A percentile compares a stretch with the other conserved stretches of the same genome.
Conservation (phyloP, 1,140 invertebrate species). For the Cydia pomonella region DNA sequence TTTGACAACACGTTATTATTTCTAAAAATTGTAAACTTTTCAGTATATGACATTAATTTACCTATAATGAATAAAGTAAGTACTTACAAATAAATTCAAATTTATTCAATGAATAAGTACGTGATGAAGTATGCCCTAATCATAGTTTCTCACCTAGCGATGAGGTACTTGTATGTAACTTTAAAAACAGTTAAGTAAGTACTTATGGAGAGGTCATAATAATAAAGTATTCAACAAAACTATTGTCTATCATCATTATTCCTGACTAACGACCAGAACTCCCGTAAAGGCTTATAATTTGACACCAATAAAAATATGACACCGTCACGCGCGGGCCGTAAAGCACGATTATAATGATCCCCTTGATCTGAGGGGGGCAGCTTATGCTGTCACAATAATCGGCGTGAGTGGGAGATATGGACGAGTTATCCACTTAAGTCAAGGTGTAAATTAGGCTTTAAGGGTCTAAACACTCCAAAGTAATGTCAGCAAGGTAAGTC, state of each 20-base stretch:
- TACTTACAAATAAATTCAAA: no score
- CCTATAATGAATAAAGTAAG: no score
- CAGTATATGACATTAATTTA: no score
- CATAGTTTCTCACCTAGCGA: no score
- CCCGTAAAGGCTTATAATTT: conserved; percentile 35
- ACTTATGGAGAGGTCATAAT: not conserved
- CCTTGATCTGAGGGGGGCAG: conserved; percentile 13
- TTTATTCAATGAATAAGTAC: no score
- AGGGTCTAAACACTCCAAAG: not conserved
- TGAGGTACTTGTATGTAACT: not conserved
- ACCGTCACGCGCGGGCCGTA: conserved; percentile 11
- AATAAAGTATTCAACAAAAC: not conserved
- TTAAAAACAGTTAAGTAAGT: not conserved
- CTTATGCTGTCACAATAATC: conserved; percentile 24
- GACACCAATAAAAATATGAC: conserved; percentile 39
- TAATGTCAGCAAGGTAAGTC: not conserved
- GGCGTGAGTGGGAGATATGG: conserved; percentile 7
- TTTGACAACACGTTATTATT: not conserved
- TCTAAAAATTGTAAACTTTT: no score
- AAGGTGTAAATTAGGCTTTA: conserved; percentile 1
- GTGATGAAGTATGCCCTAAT: no score
- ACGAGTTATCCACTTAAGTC: conserved; percentile 1
- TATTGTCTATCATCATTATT: conserved; percentile 7
- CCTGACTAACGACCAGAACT: not conserved
- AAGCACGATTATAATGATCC: conserved; percentile 27